Percentiles rank a stretch among this genome's conserved stretches.
Conservation (phyloP, 2,888 invertebrate species). For the Dolichomitus sp. region DNA sequence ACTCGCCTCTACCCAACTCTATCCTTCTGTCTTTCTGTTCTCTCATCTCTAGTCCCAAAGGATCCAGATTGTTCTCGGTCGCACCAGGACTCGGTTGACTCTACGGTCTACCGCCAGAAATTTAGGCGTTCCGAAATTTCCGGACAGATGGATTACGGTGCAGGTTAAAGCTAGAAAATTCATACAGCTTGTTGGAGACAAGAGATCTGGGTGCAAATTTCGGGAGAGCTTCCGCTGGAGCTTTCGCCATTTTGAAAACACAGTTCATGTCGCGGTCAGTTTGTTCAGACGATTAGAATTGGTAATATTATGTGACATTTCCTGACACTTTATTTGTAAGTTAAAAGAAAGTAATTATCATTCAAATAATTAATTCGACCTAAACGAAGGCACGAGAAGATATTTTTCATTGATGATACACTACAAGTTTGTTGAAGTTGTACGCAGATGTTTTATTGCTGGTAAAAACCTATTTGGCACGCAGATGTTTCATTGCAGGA, state of each 20-base stretch:
- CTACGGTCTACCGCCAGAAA: slow-evolving; percentile 47
- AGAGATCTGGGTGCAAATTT: not conserved
- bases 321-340: not conserved
- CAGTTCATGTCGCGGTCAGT: slow-evolving; percentile 1
- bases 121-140: slow-evolving; percentile 44
- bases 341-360: not conserved
- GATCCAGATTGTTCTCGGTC: slow-evolving; percentile 43
- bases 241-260: not conserved
- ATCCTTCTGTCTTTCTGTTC: slow-evolving; percentile 11
- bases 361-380: not conserved
- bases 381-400: not conserved
- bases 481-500: no score
- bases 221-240: not conserved
- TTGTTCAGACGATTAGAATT: not conserved
- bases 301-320: not conserved
- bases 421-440: no score
- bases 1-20: slow-evolving; percentile 11
- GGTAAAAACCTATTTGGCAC: no score
- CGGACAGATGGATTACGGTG: slow-evolving; percentile 40
- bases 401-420: not conserved
- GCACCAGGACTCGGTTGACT: slow-evolving; percentile 20
- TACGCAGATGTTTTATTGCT: no score
- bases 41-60: slow-evolving; percentile 41
- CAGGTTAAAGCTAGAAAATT: slow-evolving; percentile 16
- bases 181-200: slow-evolving; percentile 20